Evolutionary conservation across 2,113 vertebrate species (phyloP).

Genomic region (Cebidichthys violaceus): DNA sequence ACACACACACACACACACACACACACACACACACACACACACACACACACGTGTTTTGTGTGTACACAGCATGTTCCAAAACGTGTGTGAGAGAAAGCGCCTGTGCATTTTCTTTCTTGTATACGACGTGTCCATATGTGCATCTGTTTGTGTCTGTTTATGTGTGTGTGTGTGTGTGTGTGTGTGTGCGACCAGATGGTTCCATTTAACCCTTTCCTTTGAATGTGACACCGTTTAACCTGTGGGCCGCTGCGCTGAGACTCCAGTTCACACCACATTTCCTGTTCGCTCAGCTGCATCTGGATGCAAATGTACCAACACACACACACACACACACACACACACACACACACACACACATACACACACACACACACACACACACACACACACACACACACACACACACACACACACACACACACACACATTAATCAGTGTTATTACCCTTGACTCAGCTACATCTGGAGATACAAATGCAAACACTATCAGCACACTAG

Average conservation of each 20-base stretch:
- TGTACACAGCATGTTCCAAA: constrained; percentile 11
- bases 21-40: constrained; percentile 20
- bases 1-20: constrained; percentile 24
- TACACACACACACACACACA: constrained; percentile 15
- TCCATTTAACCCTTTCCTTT: constrained; percentile 79
- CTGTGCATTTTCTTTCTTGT: constrained; percentile 32
- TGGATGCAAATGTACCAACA: constrained; percentile 52
- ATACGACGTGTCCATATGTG: constrained; percentile 45
- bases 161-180: constrained; percentile 23
- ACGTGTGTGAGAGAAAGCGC: background rate
- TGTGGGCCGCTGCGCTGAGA: constrained; percentile 64
- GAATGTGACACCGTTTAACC: constrained; percentile 79
- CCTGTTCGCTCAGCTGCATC: constrained; percentile 75
- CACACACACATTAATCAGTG: constrained; percentile 25
- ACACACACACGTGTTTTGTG: background rate
- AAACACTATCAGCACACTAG: constrained; percentile 16
- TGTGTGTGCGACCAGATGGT: constrained; percentile 68
- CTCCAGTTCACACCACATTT: constrained; percentile 77
- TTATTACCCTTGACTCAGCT: constrained; percentile 34
- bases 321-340: constrained; percentile 10
- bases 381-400: constrained; percentile 22
- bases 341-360: constrained; percentile 24
- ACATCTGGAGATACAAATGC: constrained; percentile 55
- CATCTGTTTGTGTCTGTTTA: constrained; percentile 39
- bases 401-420: constrained; percentile 22